phyloP scores from a whole-genome alignment of 2,797 vertebrate species.

The Phoebastria nigripes region DNA sequence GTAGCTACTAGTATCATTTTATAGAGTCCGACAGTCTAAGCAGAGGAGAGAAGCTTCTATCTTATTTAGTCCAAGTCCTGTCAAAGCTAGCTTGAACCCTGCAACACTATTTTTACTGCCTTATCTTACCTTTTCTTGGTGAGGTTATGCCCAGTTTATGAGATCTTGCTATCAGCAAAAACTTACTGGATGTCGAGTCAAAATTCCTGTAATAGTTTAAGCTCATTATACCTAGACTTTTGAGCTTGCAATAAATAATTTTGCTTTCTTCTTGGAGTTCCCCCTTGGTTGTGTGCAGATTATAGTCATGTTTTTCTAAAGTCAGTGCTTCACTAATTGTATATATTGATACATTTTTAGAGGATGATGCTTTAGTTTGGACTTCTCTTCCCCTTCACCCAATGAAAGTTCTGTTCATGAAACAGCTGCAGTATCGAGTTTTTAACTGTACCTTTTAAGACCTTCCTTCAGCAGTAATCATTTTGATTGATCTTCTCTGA shows the following conservation, averaged over 20 bases:
- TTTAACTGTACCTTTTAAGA: constrained; percentile 27
- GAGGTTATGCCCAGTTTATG: neutral
- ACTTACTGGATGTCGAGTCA: neutral
- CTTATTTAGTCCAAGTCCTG: neutral
- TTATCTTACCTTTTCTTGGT: neutral
- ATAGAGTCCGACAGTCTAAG: neutral
- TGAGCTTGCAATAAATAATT: neutral
- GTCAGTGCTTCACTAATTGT: neutral
- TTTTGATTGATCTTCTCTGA: constrained; percentile 38
- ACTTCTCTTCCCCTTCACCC: neutral
- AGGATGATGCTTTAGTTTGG: neutral
- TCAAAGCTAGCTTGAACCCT: neutral
- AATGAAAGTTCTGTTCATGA: neutral
- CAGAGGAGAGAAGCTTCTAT: neutral
- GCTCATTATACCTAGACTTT: neutral
- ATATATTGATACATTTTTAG: neutral
- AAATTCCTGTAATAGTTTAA: constrained; percentile 34
- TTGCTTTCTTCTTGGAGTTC: neutral
- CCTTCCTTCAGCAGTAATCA: neutral
- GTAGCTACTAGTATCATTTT: neutral
- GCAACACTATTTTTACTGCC: neutral
- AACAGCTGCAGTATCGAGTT: constrained; percentile 8
- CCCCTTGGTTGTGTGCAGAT: neutral
- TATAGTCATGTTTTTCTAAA: neutral
- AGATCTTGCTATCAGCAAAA: neutral